These are phyloP conservation scores for Cryptosula pallasiana DNA, from an alignment of 2,888 invertebrate genomes.

Conservation along the genomic window DNA sequence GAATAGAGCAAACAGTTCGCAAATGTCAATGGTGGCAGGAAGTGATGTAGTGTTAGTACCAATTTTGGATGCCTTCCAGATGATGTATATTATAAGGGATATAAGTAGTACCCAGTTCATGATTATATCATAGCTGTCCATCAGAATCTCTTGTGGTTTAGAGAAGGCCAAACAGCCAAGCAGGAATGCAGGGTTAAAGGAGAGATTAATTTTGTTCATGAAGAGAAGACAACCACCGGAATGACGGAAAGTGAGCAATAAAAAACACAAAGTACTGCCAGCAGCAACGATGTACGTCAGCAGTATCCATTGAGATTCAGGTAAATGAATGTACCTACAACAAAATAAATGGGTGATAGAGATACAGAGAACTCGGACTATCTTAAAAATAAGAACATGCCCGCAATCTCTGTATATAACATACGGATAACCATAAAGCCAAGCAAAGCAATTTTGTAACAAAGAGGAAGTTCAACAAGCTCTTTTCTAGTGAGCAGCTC, in stretches of 20 bases:
- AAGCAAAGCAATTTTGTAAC: no score
- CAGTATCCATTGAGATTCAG: background rate
- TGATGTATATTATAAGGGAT: background rate
- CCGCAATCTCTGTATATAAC: no score
- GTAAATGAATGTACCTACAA: background rate
- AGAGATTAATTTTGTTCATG: background rate
- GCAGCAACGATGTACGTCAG: background rate
- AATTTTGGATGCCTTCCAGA: background rate
- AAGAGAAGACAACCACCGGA: background rate
- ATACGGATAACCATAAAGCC: no score
- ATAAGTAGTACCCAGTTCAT: background rate
- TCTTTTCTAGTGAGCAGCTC: no score
- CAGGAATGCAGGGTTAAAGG: background rate
- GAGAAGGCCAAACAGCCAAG: background rate
- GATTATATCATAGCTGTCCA: background rate
- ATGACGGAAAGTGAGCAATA: background rate
- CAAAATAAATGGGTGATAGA: no score
- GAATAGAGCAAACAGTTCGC: background rate
- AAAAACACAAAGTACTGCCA: background rate
- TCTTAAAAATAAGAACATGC: no score
- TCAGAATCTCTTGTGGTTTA: background rate
- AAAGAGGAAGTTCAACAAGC: no score
- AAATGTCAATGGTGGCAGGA: background rate
- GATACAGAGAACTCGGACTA: no score
- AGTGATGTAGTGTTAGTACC: background rate